Percentiles rank a stretch among this genome's conserved stretches.
Evolutionary conservation across 1,140 invertebrate genomes (phyloP).

Genomic region (Drosophila pandora): DNA sequence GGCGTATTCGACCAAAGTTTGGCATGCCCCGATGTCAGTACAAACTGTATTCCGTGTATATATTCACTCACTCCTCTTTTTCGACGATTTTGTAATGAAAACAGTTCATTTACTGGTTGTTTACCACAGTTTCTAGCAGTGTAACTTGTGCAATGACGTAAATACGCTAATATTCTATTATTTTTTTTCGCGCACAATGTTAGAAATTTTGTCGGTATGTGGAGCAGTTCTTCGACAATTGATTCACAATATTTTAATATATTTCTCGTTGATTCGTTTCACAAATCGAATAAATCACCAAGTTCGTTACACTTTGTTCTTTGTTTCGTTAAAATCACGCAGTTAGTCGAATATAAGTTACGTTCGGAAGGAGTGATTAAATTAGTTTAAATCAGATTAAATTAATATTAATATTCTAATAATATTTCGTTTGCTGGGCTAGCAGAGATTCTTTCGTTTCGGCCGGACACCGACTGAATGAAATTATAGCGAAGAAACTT

Average conservation of each 20-base stretch:
- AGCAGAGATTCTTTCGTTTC: constrained; percentile 83
- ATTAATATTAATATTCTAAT: constrained; percentile 57
- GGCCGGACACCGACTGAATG: constrained; percentile 81
- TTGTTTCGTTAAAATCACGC: not conserved
- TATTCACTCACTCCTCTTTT: constrained; percentile 37
- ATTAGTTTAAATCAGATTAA: constrained; percentile 34
- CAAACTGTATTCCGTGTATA: constrained; percentile 25
- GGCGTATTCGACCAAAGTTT: constrained; percentile 55
- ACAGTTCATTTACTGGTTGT: constrained; percentile 63
- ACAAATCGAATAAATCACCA: constrained; percentile 8
- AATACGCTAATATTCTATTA: constrained; percentile 48
- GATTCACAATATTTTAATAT: constrained; percentile 22
- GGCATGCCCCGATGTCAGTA: constrained; percentile 47
- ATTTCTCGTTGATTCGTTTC: constrained; percentile 12
- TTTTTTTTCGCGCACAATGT: constrained; percentile 44
- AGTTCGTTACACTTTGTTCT: constrained; percentile 16
- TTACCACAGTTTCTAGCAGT: constrained; percentile 58
- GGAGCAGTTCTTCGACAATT: constrained; percentile 48
- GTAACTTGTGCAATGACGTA: constrained; percentile 64
- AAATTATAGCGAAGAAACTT: not conserved
- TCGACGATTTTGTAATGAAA: constrained; percentile 43
- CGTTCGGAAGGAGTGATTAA: constrained; percentile 22
- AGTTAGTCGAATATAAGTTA: constrained; percentile 35
- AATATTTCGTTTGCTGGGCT: constrained; percentile 69
- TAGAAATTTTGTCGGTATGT: constrained; percentile 47